A percentile compares a stretch with the other conserved stretches of the same genome.
These are phyloP conservation scores for Scaptomyza cyrtandrae DNA, from an alignment of 2,888 invertebrate species.

Conservation along the genomic window DNA sequence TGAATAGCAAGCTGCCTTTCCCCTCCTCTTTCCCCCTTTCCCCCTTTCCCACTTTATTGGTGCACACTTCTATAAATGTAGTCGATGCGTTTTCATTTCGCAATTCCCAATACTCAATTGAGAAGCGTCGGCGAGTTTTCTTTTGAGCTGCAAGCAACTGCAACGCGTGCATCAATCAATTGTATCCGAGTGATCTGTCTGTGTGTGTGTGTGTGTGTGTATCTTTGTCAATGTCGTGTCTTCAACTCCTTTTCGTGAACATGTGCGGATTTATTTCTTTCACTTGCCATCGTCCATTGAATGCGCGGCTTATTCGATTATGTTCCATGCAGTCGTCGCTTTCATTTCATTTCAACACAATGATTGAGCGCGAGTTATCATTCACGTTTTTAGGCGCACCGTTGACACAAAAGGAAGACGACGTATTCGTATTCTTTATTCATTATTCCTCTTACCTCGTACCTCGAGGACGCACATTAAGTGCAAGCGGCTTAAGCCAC, in stretches of 20 bases:
- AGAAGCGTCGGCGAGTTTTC: conserved; percentile 36
- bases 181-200: conserved; percentile 28
- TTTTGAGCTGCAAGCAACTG: conserved; percentile 60
- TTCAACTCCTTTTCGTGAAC: conserved; percentile 66
- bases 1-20: conserved; percentile 24
- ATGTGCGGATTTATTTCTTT: conserved; percentile 78
- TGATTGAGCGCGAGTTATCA: conserved; percentile 78
- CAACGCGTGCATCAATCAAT: conserved; percentile 68
- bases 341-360: conserved; percentile 72
- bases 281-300: conserved; percentile 60
- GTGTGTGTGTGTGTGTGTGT: conserved; percentile 22
- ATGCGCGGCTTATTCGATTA: conserved; percentile 79
- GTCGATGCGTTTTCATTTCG: conserved; percentile 44
- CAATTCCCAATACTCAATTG: conserved; percentile 45
- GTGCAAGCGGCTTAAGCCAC: conserved; percentile 64
- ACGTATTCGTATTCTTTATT: conserved; percentile 17
- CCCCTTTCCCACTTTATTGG: background rate
- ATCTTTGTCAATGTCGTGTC: conserved; percentile 48
- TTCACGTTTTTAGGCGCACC: conserved; percentile 70
- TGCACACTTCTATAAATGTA: conserved; percentile 7
- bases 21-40: too few species aligned
- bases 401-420: conserved; percentile 55
- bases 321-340: conserved; percentile 65
- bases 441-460: background rate
- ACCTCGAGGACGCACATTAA: conserved; percentile 32